These are phyloP conservation scores for Ariolimax columbianus DNA, from an alignment of 2,888 invertebrate species.

Conservation along the genomic window DNA sequence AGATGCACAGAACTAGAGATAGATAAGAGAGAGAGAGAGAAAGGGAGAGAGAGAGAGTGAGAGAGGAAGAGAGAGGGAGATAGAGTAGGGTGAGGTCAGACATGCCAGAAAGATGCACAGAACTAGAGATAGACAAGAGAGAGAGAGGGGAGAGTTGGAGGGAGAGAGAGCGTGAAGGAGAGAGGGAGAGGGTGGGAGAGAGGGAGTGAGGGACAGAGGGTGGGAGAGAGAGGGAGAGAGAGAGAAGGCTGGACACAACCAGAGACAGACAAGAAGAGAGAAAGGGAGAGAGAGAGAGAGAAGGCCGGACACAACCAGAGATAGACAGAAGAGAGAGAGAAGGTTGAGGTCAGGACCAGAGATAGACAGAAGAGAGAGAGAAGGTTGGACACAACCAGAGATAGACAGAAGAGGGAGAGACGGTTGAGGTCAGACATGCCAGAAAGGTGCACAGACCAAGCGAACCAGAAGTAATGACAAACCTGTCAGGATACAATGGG, in stretches of 20 bases:
- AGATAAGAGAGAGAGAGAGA: constrained; percentile 31
- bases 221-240: too few relatives aligned
- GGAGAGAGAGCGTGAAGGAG: too few relatives aligned
- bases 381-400: background rate
- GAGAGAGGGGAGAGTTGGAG: too few relatives aligned
- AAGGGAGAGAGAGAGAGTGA: constrained; percentile 18
- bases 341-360: too few relatives aligned
- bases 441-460: too few relatives aligned
- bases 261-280: constrained; percentile 24
- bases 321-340: too few relatives aligned
- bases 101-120: background rate
- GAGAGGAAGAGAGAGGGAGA: constrained; percentile 22
- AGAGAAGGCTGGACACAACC: background rate
- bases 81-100: background rate
- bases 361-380: too few relatives aligned
- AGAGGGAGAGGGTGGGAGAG: too few relatives aligned
- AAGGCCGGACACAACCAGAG: too few relatives aligned
- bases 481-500: background rate
- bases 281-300: constrained; percentile 14
- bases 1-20: constrained; percentile 18
- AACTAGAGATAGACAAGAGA: background rate
- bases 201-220: too few relatives aligned
- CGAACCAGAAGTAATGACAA: background rate
- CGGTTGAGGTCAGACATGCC: too few relatives aligned
- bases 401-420: too few relatives aligned